A percentile compares a stretch with the other conserved stretches of the same genome.
Evolutionary conservation across 30 jellyfish, hydroid and myxozoan species (phyloP).

Genomic region (Morbakka virulenta): DNA sequence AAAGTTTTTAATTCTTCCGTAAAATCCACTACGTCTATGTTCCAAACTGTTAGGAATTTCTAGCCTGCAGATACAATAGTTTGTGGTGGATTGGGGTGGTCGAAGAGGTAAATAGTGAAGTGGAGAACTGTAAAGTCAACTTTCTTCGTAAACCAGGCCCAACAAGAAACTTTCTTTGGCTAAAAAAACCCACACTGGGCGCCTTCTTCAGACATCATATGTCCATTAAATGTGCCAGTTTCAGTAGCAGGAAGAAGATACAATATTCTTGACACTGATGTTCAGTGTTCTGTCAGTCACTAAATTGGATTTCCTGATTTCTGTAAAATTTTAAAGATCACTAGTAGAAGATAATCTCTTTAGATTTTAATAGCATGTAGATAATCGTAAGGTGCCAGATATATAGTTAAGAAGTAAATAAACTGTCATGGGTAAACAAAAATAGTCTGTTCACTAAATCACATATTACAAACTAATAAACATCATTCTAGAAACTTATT

Average conservation of each 20-base stretch:
- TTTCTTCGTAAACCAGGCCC: slow-evolving; percentile 64
- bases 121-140: slow-evolving; percentile 17
- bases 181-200: slow-evolving; percentile 27
- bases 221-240: slow-evolving; percentile 1
- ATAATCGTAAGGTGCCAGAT: too few species aligned
- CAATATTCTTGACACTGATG: background rate
- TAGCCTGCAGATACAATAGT: slow-evolving; percentile 10
- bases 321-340: too few species aligned
- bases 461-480: too few species aligned
- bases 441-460: too few species aligned
- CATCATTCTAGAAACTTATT: too few species aligned
- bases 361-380: too few species aligned
- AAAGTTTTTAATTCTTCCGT: background rate
- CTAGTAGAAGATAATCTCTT: too few species aligned
- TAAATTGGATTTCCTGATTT: too few species aligned
- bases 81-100: slow-evolving; percentile 28
- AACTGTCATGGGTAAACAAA: too few species aligned
- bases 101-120: slow-evolving; percentile 11
- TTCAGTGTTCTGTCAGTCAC: too few species aligned
- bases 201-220: slow-evolving; percentile 10
- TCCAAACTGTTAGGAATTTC: background rate
- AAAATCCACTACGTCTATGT: background rate
- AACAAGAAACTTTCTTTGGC: slow-evolving; percentile 36
- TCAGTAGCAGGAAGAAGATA: slow-evolving; percentile 22
- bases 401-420: too few species aligned